phyloP scores from a whole-genome alignment of 2,113 vertebrate genomes.

The Ciconia stormi region DNA sequence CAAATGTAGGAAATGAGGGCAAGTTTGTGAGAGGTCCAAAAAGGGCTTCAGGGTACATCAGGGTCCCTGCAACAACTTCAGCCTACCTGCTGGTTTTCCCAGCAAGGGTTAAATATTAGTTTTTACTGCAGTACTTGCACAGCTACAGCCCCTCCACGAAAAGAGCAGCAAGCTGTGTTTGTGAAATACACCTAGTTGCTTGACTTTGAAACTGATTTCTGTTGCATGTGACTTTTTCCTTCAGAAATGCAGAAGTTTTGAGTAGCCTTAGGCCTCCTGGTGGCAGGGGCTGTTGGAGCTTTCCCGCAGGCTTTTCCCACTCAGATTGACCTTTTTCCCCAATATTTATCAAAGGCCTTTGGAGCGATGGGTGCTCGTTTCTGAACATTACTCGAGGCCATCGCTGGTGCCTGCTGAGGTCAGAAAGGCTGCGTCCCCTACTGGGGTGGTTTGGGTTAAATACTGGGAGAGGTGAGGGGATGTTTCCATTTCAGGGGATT shows the following conservation, averaged over 20 bases:
- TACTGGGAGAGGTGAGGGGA: not conserved
- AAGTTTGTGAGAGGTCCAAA: not conserved
- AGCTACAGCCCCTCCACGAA: not conserved
- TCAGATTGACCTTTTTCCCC: not conserved
- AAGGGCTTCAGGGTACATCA: not conserved
- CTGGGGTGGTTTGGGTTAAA: not conserved
- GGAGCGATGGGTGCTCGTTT: not conserved
- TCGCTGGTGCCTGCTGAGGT: not conserved
- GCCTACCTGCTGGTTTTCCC: not conserved
- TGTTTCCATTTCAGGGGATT: not conserved
- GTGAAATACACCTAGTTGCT: not conserved
- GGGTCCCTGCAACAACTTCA: not conserved
- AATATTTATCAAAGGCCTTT: not conserved
- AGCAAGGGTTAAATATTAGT: not conserved
- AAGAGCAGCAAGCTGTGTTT: not conserved
- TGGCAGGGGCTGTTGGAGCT: too few relatives aligned
- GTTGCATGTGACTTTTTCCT: too few relatives aligned
- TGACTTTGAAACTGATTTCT: not conserved
- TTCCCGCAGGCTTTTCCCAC: not conserved
- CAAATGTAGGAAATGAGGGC: not conserved
- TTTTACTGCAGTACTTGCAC: not conserved
- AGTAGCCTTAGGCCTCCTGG: too few relatives aligned
- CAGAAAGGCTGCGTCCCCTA: not conserved
- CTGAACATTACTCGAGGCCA: not conserved
- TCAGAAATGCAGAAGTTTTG: too few relatives aligned